phyloP scores from a whole-genome alignment of 2,113 vertebrate genomes.

The Engraulis encrasicolus region DNA sequence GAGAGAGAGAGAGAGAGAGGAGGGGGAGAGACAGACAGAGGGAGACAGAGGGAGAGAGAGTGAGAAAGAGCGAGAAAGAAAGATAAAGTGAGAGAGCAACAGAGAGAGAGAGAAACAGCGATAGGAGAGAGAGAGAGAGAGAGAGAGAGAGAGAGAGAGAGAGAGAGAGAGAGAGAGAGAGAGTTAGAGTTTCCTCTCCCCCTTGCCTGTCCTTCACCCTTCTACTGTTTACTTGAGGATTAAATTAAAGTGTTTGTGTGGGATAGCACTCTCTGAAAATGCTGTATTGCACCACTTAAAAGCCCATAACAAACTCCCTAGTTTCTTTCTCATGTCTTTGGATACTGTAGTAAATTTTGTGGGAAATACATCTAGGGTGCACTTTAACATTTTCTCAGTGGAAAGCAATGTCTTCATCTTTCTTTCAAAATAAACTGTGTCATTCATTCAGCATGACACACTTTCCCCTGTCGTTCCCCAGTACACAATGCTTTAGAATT shows the following conservation, averaged over 20 bases:
- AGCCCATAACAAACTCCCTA: constrained; percentile 8
- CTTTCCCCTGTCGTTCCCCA: too few species aligned
- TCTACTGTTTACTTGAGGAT: background rate
- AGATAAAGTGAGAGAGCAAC: too few species aligned
- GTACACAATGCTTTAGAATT: too few species aligned
- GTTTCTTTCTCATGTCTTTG: background rate
- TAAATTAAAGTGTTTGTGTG: background rate
- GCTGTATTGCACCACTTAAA: constrained; percentile 17
- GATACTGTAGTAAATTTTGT: background rate
- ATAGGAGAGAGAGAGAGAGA: background rate
- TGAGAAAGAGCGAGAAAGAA: too few species aligned
- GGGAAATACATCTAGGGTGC: background rate
- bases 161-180: background rate
- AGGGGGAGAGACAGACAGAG: background rate
- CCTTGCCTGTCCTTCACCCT: background rate
- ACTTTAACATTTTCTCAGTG: background rate
- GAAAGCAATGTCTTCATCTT: background rate
- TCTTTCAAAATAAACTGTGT: background rate
- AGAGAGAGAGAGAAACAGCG: too few species aligned
- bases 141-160: too few species aligned
- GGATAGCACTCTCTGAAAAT: background rate
- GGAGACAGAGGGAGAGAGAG: too few species aligned
- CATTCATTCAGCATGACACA: background rate
- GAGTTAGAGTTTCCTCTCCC: background rate
- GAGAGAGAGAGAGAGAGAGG: too few species aligned